Conservation (phyloP, 2,797 vertebrate genomes). For the Typhlichthys eigenmanni region DNA sequence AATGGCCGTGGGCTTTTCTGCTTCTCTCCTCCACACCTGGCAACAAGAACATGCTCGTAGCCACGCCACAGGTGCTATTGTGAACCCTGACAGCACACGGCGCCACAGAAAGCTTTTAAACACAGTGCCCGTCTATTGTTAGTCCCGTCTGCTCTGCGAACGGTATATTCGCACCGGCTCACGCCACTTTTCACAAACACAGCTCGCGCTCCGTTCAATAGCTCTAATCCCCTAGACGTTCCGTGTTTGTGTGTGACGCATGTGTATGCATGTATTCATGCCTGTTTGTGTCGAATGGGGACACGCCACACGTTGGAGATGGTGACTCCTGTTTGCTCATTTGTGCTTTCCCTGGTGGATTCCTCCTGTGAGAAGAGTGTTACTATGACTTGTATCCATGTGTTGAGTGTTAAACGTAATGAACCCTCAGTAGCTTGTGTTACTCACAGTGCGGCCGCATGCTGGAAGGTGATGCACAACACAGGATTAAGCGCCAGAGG, state of each 20-base stretch:
- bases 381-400: too few species aligned
- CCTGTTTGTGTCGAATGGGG: too few species aligned
- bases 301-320: neutral
- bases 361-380: too few species aligned
- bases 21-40: conserved; percentile 62
- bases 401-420: too few species aligned
- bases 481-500: too few species aligned
- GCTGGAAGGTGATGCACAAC: too few species aligned
- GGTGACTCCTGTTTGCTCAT: too few species aligned
- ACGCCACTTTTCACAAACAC: too few species aligned
- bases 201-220: neutral
- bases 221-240: neutral
- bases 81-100: conserved; percentile 52
- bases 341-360: too few species aligned
- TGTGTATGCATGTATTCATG: conserved; percentile 1
- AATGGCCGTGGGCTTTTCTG: conserved; percentile 60
- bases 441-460: too few species aligned
- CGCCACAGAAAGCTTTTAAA: conserved; percentile 14
- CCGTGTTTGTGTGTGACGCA: neutral
- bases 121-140: neutral
- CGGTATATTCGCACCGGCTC: neutral
- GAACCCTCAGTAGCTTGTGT: too few species aligned
- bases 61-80: conserved; percentile 55
- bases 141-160: neutral
- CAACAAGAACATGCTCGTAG: conserved; percentile 40